Conservation (phyloP, 1,140 invertebrate genomes). For the Bacillus rossius region DNA sequence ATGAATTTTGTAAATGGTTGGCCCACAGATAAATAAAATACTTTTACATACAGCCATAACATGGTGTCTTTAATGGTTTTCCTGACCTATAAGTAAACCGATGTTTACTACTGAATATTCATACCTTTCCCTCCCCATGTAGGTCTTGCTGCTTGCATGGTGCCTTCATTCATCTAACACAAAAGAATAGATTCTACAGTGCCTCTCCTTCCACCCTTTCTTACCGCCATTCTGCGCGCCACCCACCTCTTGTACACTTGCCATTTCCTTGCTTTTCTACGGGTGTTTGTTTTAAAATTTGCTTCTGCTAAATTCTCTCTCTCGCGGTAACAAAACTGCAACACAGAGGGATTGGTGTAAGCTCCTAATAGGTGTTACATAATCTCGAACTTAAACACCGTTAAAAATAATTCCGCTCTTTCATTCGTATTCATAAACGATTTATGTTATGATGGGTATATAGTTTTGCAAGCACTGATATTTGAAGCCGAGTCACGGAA, state of each 20-base stretch:
- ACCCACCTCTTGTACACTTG: not conserved
- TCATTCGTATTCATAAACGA: too few relatives aligned
- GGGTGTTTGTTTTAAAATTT: slow-evolving; percentile 13
- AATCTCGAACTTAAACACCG: not conserved
- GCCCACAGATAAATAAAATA: too few relatives aligned
- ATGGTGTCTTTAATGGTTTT: not conserved
- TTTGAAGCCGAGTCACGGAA: too few relatives aligned
- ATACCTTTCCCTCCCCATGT: slow-evolving; percentile 7
- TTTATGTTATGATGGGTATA: too few relatives aligned
- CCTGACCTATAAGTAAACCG: not conserved
- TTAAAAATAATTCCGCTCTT: not conserved
- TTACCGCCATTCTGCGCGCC: not conserved
- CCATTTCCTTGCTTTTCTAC: slow-evolving; percentile 10
- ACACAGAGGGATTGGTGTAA: slow-evolving; percentile 5
- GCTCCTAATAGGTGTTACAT: not conserved
- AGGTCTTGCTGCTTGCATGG: not conserved
- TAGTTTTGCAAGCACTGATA: too few relatives aligned
- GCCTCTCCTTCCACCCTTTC: not conserved
- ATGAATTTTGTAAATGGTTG: too few relatives aligned
- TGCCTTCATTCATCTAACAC: slow-evolving; percentile 13
- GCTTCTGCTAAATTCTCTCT: slow-evolving; percentile 2
- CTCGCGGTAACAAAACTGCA: not conserved
- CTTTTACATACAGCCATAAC: too few relatives aligned
- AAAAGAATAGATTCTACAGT: slow-evolving; percentile 11
- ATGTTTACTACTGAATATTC: slow-evolving; percentile 15